Evolutionary conservation across 2,888 invertebrate genomes (phyloP).

Genomic region (Chirona hameri): DNA sequence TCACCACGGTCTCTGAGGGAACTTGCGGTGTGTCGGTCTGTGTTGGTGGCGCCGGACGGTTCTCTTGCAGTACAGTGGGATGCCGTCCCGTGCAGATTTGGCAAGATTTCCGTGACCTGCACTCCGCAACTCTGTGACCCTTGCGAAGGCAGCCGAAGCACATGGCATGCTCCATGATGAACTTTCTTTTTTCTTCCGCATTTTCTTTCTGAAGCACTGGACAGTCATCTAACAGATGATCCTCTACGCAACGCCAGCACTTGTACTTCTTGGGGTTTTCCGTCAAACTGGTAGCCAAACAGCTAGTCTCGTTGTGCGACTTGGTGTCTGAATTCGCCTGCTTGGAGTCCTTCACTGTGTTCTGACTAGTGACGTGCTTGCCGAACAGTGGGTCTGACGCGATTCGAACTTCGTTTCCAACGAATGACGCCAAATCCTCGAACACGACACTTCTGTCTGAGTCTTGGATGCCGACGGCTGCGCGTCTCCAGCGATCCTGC

Average conservation of each 20-base stretch:
- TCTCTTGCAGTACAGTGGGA: too few species aligned
- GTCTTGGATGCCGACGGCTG: background rate
- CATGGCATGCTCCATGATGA: background rate
- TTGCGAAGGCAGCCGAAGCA: background rate
- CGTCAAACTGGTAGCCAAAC: background rate
- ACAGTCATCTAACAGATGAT: background rate
- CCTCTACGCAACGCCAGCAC: background rate
- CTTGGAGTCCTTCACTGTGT: too few species aligned
- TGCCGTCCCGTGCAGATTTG: too few species aligned
- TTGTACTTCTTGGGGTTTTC: background rate
- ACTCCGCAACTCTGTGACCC: too few species aligned
- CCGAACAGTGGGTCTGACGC: too few species aligned
- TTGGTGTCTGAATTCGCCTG: background rate
- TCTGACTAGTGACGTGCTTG: too few species aligned
- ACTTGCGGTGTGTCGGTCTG: background rate
- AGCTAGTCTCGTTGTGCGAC: background rate
- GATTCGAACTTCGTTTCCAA: background rate
- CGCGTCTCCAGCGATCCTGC: too few species aligned
- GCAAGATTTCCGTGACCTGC: too few species aligned
- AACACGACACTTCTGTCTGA: background rate
- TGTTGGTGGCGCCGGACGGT: too few species aligned
- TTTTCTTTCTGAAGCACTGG: too few species aligned
- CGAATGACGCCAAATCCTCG: background rate
- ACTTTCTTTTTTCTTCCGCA: background rate
- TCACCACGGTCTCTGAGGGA: too few species aligned